Base-by-base conservation (phyloP, 2,888 invertebrate genomes). In the Clitarchus hookeri region DNA sequence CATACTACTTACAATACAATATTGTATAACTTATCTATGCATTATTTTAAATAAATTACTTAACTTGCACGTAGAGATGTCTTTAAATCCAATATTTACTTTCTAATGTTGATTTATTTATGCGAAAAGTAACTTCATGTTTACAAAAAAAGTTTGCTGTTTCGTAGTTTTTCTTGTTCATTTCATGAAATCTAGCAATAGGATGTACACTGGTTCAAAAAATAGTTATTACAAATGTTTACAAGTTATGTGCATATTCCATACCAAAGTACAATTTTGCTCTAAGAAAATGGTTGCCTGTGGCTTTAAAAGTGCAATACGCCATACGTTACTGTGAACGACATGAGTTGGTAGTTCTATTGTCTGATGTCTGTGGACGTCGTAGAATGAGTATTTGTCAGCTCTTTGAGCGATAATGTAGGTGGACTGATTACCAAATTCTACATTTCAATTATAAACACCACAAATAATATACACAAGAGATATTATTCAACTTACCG, bases 401-500 rank as follows among this genome's bases (percentile, higher is more conserved):
- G n/a, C n/a, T 65, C 65, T 65, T 65, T 65, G 65, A 53, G 53
- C 19, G 13, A 53, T 16, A 53, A 53, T 65, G 65, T 65, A 16
- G 19, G n/a, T 11, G 19, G 65, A 16, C 53, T 53, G 12, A 53
- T 65, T 65, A n/a, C 65, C 65, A 23, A 8, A n/a, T 23, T 19
- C n/a, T 16, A 23, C 65, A 65, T 23, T 65, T 65, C 23, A 65
- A 16, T 85, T 83, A 83, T 44, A 85, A 85, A 77, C 85, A 78
- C 78, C 25, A 25, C 78, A 85, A 83, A 85, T 78, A 84, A 85
- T 83, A 77, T 85, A 85, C 85, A 85, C 53, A 44, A 48, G 44
- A 44, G 48, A 83, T 23, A 82, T 86, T 80, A 27, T 83, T 86
- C 80, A 86, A 85, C 85, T 86, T 86, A 77, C 78, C 54, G 44